Percentiles rank a stretch among this genome's conserved stretches.
Evolutionary conservation across 2,888 invertebrate genomes (phyloP).

Genomic region (Diogma glabrata): DNA sequence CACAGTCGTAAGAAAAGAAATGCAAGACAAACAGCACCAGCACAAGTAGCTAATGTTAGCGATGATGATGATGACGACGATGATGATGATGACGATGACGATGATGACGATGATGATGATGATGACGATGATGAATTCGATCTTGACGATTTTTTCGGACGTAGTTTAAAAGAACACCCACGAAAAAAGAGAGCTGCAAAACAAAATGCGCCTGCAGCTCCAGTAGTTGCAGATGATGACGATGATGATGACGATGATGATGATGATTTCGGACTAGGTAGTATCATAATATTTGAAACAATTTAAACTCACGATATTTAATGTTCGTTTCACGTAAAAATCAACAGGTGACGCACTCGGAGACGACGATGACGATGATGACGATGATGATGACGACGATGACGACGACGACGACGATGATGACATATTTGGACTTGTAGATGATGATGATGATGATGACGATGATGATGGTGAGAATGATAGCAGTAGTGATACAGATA

Average conservation of each 20-base stretch:
- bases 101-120: conserved; percentile 10
- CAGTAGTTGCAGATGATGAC: not conserved
- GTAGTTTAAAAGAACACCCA: no score
- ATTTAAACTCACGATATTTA: not conserved
- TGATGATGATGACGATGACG: conserved; percentile 8
- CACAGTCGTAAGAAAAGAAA: not conserved
- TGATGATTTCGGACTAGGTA: conserved; percentile 4
- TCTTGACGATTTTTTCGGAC: conserved; percentile 6
- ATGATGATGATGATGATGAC: conserved; percentile 10
- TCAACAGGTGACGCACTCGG: not conserved
- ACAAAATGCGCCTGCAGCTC: conserved; percentile 1
- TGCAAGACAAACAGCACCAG: not conserved
- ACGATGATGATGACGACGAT: not conserved
- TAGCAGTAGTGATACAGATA: not conserved
- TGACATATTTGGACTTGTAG: conserved; percentile 1
- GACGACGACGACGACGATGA: conserved; percentile 7
- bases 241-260: conserved; percentile 7
- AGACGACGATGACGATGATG: conserved; percentile 4
- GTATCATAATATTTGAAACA: not conserved
- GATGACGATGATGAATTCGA: conserved; percentile 2
- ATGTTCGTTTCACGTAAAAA: not conserved
- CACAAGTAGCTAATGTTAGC: not conserved
- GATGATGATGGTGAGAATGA: conserved; percentile 4
- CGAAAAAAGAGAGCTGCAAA: not conserved
- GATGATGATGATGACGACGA: conserved; percentile 4